A percentile compares a stretch with the other conserved stretches of the same genome.
These are phyloP conservation scores for Eilema griseolum DNA, from an alignment of 2,888 invertebrate species.

Conservation along the genomic window DNA sequence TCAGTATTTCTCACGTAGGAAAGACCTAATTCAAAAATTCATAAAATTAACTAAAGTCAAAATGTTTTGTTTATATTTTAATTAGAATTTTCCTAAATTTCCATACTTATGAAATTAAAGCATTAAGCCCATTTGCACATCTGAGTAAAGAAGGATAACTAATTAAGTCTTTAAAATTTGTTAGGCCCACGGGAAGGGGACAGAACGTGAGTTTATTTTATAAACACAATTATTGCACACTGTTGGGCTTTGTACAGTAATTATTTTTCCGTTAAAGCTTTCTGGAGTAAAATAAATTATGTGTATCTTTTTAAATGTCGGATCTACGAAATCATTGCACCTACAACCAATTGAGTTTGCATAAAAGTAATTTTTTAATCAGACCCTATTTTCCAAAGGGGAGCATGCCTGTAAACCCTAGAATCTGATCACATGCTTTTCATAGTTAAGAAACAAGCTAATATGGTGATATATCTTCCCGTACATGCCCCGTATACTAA, in stretches of 20 bases:
- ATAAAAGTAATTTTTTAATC: too few relatives aligned
- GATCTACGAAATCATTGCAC: too few relatives aligned
- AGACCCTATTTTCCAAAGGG: too few relatives aligned
- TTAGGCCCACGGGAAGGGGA: conserved; percentile 21
- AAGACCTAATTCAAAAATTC: not conserved
- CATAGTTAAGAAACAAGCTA: not conserved
- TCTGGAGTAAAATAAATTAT: not conserved
- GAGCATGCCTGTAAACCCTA: too few relatives aligned
- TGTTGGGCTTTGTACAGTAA: conserved; percentile 17
- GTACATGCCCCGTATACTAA: not conserved
- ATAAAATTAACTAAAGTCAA: not conserved
- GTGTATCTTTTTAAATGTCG: too few relatives aligned
- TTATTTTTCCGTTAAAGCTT: conserved; percentile 12
- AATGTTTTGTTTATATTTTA: conserved; percentile 1
- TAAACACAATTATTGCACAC: conserved; percentile 28
- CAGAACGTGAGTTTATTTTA: conserved; percentile 25
- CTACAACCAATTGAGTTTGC: too few relatives aligned
- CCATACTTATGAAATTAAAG: conserved; percentile 16
- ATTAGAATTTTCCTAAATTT: conserved; percentile 17
- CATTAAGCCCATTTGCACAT: conserved; percentile 23
- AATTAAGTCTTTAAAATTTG: conserved; percentile 31
- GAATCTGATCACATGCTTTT: too few relatives aligned
- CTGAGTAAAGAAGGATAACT: conserved; percentile 23
- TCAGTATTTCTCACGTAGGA: not conserved
- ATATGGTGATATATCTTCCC: not conserved